Conservation (phyloP, 2,888 invertebrate genomes). For the Polietes domitor region DNA sequence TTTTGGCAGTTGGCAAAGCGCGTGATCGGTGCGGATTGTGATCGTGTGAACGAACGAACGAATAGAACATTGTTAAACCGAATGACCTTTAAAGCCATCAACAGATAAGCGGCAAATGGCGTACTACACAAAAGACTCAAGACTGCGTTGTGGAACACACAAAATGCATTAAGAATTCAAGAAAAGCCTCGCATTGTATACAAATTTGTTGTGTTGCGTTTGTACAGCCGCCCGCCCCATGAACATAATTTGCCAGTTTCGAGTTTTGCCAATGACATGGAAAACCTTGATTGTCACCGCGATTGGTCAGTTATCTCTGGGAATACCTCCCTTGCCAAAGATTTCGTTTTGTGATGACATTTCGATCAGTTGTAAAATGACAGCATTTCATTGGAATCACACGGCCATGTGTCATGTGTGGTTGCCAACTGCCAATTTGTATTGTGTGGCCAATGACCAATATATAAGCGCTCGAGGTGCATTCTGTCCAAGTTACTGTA, state of each 20-base stretch:
- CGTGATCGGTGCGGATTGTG: slow-evolving; percentile 33
- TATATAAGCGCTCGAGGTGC: neutral
- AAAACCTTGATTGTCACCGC: neutral
- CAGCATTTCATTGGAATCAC: neutral
- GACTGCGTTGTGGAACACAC: neutral
- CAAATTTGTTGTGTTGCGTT: too few species aligned
- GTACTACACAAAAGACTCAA: neutral
- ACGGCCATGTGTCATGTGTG: neutral
- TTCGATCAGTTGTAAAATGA: neutral
- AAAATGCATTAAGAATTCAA: slow-evolving; percentile 31
- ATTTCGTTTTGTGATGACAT: neutral
- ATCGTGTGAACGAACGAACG: slow-evolving; percentile 21
- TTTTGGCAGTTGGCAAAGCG: slow-evolving; percentile 39
- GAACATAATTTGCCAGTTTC: neutral
- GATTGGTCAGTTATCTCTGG: neutral
- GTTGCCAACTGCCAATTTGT: neutral
- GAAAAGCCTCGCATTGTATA: neutral
- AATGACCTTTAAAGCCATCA: slow-evolving; percentile 41
- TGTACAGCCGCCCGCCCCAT: too few species aligned
- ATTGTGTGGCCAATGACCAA: neutral
- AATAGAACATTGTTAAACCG: neutral
- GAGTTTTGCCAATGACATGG: too few species aligned
- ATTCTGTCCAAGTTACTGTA: slow-evolving; percentile 31
- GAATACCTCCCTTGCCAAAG: neutral
- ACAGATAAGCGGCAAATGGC: slow-evolving; percentile 6